These are phyloP conservation scores for Epinephelus awoara DNA, from an alignment of 2,797 vertebrate genomes.

Conservation along the genomic window DNA sequence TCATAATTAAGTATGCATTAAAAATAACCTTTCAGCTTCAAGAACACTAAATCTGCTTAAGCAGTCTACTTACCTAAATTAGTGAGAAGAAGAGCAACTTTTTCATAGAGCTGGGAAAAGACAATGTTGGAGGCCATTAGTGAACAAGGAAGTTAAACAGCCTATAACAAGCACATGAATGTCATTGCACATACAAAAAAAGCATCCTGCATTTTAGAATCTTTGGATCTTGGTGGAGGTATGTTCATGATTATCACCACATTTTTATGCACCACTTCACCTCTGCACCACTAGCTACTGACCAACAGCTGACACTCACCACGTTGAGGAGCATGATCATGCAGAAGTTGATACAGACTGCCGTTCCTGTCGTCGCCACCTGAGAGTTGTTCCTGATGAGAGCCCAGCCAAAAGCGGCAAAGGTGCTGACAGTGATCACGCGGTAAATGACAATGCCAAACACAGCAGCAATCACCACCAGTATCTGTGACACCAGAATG, in stretches of 20 bases:
- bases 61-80: conserved; percentile 91
- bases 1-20: neutral
- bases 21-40: neutral
- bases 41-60: neutral
- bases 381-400: conserved; percentile 97
- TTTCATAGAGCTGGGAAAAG: conserved; percentile 93
- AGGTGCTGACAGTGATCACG: conserved; percentile 96
- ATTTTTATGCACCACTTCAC: neutral
- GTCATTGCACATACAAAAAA: neutral
- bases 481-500: conserved; percentile 83
- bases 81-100: conserved; percentile 94
- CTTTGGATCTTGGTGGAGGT: neutral
- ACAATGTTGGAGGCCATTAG: neutral
- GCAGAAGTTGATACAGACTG: conserved; percentile 96
- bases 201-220: neutral
- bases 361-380: conserved; percentile 94
- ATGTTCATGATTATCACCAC: neutral
- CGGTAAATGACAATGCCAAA: conserved; percentile 96
- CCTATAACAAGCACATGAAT: neutral
- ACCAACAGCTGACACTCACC: conserved; percentile 81
- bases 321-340: conserved; percentile 96
- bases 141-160: neutral
- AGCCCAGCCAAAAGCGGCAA: conserved; percentile 95
- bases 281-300: too few relatives aligned
- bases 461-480: conserved; percentile 95